Conservation (phyloP, 2,113 vertebrate genomes). For the Astur gentilis region DNA sequence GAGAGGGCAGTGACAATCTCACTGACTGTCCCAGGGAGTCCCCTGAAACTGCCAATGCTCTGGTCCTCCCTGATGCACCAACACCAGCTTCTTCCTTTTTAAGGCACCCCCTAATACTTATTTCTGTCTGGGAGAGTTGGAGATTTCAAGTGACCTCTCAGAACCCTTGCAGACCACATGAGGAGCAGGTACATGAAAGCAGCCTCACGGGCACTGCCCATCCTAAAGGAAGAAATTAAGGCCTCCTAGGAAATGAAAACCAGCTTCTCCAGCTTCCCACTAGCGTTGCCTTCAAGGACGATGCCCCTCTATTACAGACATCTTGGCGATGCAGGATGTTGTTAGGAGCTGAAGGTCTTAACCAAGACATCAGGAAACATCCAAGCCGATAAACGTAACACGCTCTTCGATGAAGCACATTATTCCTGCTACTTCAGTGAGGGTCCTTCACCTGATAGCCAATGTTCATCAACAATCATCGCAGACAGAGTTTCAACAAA, state of each 20-base stretch:
- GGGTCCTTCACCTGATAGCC: neutral
- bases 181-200: neutral
- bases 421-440: neutral
- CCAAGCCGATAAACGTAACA: neutral
- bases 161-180: neutral
- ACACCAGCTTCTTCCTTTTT: neutral
- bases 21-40: rapidly evolving
- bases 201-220: neutral
- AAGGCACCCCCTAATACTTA: neutral
- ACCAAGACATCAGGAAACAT: neutral
- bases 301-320: neutral
- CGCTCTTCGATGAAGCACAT: neutral
- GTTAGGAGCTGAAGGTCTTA: neutral
- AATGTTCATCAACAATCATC: rapidly evolving
- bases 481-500: neutral
- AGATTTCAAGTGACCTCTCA: neutral
- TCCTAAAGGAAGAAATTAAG: neutral
- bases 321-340: neutral
- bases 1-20: neutral
- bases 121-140: neutral
- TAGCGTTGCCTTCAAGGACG: neutral
- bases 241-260: neutral
- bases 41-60: neutral
- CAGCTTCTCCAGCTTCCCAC: neutral
- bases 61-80: neutral